Evolutionary conservation across 2,797 vertebrate genomes (phyloP).

Genomic region (Chaetophractus vellerosus): DNA sequence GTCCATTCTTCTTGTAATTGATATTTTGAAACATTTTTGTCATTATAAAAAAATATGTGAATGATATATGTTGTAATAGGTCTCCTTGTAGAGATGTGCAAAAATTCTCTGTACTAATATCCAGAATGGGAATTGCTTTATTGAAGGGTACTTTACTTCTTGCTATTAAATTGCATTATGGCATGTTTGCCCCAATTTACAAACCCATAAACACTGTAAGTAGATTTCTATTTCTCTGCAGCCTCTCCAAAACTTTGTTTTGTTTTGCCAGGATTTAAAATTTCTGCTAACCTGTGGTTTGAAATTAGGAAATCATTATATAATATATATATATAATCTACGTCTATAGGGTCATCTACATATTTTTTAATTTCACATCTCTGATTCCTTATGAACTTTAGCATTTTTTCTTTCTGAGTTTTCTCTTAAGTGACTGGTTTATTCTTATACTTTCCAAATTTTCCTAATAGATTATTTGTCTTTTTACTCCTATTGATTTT

Average conservation of each 20-base stretch:
- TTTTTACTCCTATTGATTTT: slow-evolving; percentile 28
- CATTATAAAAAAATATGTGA: neutral
- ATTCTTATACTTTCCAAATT: neutral
- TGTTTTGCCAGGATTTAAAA: neutral
- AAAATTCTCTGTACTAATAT: neutral
- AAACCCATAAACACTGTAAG: neutral
- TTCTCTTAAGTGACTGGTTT: neutral
- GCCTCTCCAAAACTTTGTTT: neutral
- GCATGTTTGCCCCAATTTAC: neutral
- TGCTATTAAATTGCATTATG: neutral
- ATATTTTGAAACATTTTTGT: neutral
- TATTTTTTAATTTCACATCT: neutral
- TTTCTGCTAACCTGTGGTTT: neutral
- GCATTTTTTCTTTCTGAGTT: neutral
- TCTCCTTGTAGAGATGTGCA: neutral
- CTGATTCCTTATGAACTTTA: neutral
- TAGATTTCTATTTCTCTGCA: neutral
- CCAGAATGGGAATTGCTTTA: neutral
- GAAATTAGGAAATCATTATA: neutral
- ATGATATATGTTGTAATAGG: neutral
- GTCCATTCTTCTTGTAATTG: slow-evolving; percentile 13
- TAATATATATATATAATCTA: neutral
- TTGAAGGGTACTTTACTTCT: neutral
- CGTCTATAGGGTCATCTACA: too few relatives aligned
- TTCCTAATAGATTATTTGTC: neutral